Evolutionary conservation across 1,140 invertebrate species (phyloP).

Genomic region (Drosophila elegans): DNA sequence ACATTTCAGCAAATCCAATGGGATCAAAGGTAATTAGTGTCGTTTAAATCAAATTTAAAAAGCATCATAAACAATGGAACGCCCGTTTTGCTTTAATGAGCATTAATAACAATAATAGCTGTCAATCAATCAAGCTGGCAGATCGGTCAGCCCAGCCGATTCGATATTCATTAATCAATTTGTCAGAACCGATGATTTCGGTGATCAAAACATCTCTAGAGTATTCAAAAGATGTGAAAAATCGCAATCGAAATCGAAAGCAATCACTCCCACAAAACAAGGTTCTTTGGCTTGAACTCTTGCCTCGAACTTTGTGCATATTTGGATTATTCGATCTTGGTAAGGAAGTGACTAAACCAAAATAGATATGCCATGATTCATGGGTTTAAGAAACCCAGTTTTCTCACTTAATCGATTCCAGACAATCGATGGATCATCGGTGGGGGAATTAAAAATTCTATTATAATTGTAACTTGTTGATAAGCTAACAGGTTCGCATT

Average conservation of each 20-base stretch:
- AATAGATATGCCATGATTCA: conserved; percentile 18
- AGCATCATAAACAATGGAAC: conserved; percentile 71
- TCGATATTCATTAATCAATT: conserved; percentile 60
- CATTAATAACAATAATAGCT: conserved; percentile 57
- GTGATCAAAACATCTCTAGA: conserved; percentile 31
- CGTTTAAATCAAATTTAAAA: conserved; percentile 74
- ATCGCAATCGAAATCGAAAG: conserved; percentile 60
- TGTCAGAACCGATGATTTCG: conserved; percentile 28
- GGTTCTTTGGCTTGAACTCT: conserved; percentile 30
- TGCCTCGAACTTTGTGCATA: conserved; percentile 42
- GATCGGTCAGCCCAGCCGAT: conserved; percentile 21
- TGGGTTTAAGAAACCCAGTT: conserved; percentile 26
- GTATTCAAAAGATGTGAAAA: conserved; percentile 28
- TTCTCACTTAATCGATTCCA: neutral
- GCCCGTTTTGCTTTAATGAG: conserved; percentile 66
- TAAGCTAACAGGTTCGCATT: conserved; percentile 38
- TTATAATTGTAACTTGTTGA: conserved; percentile 37
- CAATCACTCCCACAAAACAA: conserved; percentile 44
- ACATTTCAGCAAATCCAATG: conserved; percentile 51
- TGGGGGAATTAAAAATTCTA: conserved; percentile 22
- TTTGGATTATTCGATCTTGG: conserved; percentile 37
- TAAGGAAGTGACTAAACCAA: conserved; percentile 28
- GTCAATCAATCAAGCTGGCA: conserved; percentile 61
- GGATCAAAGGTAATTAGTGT: conserved; percentile 69
- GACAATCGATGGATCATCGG: conserved; percentile 12